A percentile compares a stretch with the other conserved stretches of the same genome.
phyloP scores from a whole-genome alignment of 2,797 vertebrate genomes.

The Eulemur albifrons region DNA sequence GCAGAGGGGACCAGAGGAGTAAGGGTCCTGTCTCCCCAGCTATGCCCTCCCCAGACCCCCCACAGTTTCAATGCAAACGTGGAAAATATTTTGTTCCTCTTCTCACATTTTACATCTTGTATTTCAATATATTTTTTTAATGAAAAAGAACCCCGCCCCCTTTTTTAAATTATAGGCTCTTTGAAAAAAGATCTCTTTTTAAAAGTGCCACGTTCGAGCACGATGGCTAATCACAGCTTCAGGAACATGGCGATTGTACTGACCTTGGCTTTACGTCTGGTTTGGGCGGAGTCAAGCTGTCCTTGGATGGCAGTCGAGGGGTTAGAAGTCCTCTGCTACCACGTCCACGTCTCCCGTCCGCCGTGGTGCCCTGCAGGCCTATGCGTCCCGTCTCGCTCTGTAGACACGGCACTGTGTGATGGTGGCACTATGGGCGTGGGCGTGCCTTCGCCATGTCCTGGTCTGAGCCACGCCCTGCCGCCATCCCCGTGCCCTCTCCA shows the following conservation, averaged over 20 bases:
- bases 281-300: constrained; percentile 52
- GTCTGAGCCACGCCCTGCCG: neutral
- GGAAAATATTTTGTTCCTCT: constrained; percentile 58
- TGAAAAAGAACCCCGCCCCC: neutral
- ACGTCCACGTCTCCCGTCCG: neutral
- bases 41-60: neutral
- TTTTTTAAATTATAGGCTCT: constrained; percentile 62
- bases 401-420: constrained; percentile 69
- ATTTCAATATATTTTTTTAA: constrained; percentile 72
- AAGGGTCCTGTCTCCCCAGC: neutral
- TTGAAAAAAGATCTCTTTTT: constrained; percentile 56
- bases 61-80: constrained; percentile 57
- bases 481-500: neutral
- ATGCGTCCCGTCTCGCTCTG: neutral
- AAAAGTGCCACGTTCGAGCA: constrained; percentile 67
- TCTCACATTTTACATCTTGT: constrained; percentile 68
- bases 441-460: neutral
- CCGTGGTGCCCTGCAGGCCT: neutral
- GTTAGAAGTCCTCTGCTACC: constrained; percentile 24
- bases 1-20: neutral
- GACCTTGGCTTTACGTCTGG: constrained; percentile 66
- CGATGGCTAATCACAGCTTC: constrained; percentile 70
- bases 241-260: constrained; percentile 44
- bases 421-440: neutral
- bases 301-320: constrained; percentile 20